These are phyloP conservation scores for Toxostoma redivivum DNA, from an alignment of 2,113 vertebrate genomes.

Conservation along the genomic window DNA sequence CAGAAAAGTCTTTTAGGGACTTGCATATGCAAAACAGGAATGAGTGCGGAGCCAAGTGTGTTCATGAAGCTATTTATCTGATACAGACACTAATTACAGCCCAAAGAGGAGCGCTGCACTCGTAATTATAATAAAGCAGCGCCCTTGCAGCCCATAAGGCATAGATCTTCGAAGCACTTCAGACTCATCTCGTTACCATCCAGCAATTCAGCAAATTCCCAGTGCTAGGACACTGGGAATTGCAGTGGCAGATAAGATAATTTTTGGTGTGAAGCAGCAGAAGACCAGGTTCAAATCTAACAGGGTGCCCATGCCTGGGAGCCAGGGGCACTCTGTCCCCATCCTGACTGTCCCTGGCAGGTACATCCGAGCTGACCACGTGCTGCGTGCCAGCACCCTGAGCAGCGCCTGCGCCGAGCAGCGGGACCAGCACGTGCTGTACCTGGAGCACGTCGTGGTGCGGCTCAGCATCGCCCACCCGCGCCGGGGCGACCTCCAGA, in stretches of 20 bases:
- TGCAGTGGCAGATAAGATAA: neutral
- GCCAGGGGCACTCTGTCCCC: neutral
- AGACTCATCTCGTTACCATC: neutral
- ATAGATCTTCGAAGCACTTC: neutral
- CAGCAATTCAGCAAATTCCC: slow-evolving; percentile 11
- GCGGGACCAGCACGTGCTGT: slow-evolving; percentile 75
- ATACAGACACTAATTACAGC: slow-evolving; percentile 31
- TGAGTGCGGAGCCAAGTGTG: neutral
- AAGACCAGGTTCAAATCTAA: neutral
- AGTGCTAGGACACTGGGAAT: neutral
- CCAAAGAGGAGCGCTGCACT: neutral
- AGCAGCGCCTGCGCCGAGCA: slow-evolving; percentile 79
- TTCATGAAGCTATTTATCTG: slow-evolving; percentile 43
- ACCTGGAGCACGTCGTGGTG: slow-evolving; percentile 87
- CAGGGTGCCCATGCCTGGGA: fast-evolving
- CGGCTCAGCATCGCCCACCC: slow-evolving; percentile 81
- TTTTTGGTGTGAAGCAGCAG: neutral
- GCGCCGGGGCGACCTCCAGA: slow-evolving; percentile 88
- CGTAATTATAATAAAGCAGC: slow-evolving; percentile 22
- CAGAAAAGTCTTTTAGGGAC: neutral
- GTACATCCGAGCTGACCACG: slow-evolving; percentile 82
- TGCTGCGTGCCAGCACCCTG: slow-evolving; percentile 73
- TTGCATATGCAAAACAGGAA: neutral
- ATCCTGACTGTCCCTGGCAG: slow-evolving; percentile 5
- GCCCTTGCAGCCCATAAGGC: slow-evolving; percentile 2